Conservation (phyloP, 2,113 vertebrate species). For the Oxyura jamaicensis region DNA sequence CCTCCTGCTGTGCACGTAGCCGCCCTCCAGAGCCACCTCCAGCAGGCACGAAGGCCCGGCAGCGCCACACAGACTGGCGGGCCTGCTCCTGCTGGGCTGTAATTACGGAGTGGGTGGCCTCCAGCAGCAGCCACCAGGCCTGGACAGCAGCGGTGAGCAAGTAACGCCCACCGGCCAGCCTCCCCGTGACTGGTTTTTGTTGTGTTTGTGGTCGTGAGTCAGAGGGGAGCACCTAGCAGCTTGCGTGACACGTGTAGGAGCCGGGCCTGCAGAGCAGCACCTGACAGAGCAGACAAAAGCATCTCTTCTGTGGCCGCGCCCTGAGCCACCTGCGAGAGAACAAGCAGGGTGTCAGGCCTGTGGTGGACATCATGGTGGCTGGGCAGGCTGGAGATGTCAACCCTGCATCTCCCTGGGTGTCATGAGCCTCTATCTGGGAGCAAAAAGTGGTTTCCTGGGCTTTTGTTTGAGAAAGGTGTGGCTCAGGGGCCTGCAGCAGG, state of each 20-base stretch:
- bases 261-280: neutral
- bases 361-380: neutral
- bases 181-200: neutral
- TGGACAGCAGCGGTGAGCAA: constrained; percentile 5
- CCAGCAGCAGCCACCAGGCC: neutral
- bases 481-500: neutral
- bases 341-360: neutral
- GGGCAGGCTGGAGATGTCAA: neutral
- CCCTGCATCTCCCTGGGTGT: neutral
- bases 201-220: neutral
- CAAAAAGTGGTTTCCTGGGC: neutral
- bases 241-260: neutral
- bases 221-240: neutral
- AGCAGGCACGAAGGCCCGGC: neutral
- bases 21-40: neutral
- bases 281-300: neutral
- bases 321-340: neutral
- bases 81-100: neutral
- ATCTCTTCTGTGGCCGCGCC: neutral
- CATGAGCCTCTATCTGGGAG: neutral
- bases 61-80: neutral
- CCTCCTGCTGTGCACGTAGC: neutral
- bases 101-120: neutral
- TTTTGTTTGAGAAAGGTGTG: neutral
- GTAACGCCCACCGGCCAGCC: neutral